These are phyloP conservation scores for Chironomus tentans DNA, from an alignment of 2,888 invertebrate genomes.

Conservation along the genomic window DNA sequence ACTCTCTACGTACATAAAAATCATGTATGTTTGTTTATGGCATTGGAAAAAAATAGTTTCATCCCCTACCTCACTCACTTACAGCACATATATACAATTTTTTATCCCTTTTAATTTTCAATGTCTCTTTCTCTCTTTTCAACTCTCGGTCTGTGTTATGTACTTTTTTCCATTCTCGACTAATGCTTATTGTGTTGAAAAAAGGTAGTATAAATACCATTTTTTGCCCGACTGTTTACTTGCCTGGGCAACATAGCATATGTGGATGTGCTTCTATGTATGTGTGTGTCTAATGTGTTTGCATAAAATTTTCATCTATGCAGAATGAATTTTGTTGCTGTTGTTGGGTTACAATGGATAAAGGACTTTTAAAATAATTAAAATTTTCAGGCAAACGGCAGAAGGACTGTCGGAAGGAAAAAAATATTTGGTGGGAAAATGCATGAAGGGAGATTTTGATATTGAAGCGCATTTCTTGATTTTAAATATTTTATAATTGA, in stretches of 20 bases:
- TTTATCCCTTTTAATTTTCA: slow-evolving; percentile 22
- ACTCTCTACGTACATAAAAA: neutral
- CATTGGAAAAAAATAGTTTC: slow-evolving; percentile 12
- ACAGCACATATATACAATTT: neutral
- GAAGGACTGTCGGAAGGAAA: no score
- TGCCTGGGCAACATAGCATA: neutral
- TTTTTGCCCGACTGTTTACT: neutral
- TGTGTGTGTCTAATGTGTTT: no score
- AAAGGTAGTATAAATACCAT: neutral
- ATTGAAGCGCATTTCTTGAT: no score
- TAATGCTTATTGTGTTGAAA: no score
- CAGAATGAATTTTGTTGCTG: no score
- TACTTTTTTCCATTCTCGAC: no score
- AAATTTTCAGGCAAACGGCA: no score
- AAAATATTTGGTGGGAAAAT: no score
- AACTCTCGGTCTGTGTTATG: no score
- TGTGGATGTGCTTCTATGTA: neutral
- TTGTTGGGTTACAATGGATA: neutral
- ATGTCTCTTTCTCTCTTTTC: neutral
- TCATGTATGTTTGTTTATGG: slow-evolving; percentile 14
- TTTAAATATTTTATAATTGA: no score
- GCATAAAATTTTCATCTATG: neutral
- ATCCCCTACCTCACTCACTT: neutral
- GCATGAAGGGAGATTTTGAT: no score
- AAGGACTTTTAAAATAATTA: neutral